These are phyloP conservation scores for Nemapogon koenigi DNA, from an alignment of 2,888 invertebrate species.

Conservation along the genomic window DNA sequence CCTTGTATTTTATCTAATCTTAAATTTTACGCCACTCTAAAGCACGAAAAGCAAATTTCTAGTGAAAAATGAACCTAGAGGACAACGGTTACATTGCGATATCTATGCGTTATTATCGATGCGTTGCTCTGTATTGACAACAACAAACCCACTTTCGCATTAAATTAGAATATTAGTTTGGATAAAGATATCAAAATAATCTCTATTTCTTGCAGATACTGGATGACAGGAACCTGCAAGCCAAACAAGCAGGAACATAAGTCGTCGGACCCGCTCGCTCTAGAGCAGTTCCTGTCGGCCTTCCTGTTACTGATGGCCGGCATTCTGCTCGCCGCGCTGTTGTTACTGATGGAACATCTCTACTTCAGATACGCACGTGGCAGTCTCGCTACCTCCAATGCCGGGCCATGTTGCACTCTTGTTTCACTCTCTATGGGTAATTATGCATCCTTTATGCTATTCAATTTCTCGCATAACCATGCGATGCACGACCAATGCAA, in stretches of 20 bases:
- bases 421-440: constrained; percentile 89
- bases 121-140: too few species aligned
- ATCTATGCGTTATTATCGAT: too few species aligned
- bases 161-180: background rate
- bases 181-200: background rate
- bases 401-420: constrained; percentile 91
- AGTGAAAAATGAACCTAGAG: too few species aligned
- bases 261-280: constrained; percentile 86
- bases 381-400: constrained; percentile 86
- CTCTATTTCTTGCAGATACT: constrained; percentile 67
- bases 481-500: too few species aligned
- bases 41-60: too few species aligned
- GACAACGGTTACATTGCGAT: too few species aligned
- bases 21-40: too few species aligned
- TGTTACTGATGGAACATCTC: constrained; percentile 89
- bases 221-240: constrained; percentile 97
- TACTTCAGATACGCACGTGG: constrained; percentile 94
- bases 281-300: constrained; percentile 97
- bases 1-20: too few species aligned
- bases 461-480: too few species aligned
- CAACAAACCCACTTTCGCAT: too few species aligned
- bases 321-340: constrained; percentile 85
- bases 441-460: too few species aligned
- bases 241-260: constrained; percentile 91
- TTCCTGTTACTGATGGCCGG: constrained; percentile 95